Evolutionary conservation across 2,797 vertebrate species (phyloP), one percentile per base, ranked within the genome.

Genomic region (Esox masquinongy): DNA sequence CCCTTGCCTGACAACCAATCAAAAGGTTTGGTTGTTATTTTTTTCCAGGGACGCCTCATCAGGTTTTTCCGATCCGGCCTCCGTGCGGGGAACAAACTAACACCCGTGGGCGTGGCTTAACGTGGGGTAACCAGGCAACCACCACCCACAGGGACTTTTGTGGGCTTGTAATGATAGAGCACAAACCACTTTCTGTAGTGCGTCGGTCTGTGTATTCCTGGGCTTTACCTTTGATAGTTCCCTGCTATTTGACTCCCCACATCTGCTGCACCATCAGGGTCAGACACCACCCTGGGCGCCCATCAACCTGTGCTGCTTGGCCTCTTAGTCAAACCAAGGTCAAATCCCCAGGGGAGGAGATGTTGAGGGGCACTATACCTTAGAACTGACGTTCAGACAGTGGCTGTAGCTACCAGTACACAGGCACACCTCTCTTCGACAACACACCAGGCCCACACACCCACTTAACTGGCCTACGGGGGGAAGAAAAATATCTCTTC

Each of bases 261-360:
- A 75, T 73, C 39, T 73, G 68, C 22, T 17, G 70, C 74, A 74
- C 68, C 72, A 77, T 26, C 17, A 59, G 79, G 82, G 82, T 88
- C 82, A 82, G 74, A 82, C 71, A 63, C 49, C 75, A 61, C 77
- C 77, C 76, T 79, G 59, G 80, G 74, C 79, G 67, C 79, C 80
- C 81, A 83, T 79, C 84, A 80, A 76, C 72, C 50, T 67, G 79
- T 72, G 19, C 51, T 70, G 63, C 47, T 26, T 69, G 24, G 72
- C n/a, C 53, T 29, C 43, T 22, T 64, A 83, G 80, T 88, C 80
- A 87, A 83, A 83, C 76, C 22, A 34, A 78, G 85, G 84, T 87
- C 29, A 24, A 67, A 76, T 80, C 81, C 77, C 64, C 17, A 29
- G 72, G 64, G 67, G 49, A 76, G 73, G 82, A 70, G 70, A 76